phyloP scores from a whole-genome alignment of 2,797 vertebrate genomes.

The Molothrus aeneus region DNA sequence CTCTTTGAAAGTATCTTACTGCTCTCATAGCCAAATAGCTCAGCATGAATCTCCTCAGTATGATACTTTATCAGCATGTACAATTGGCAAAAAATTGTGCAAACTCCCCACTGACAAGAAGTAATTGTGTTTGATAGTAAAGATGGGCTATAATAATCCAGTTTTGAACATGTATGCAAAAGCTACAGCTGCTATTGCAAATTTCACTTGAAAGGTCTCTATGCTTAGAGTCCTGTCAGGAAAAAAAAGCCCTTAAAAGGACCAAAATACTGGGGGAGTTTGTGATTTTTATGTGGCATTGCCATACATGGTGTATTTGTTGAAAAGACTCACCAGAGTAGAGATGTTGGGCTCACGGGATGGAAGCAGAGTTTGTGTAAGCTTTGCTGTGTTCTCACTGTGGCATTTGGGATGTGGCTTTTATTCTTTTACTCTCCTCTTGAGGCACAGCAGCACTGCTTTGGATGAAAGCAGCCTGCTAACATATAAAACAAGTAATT shows the following conservation, averaged over 20 bases:
- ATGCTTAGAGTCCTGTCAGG: background rate
- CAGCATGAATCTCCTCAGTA: background rate
- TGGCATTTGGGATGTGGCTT: background rate
- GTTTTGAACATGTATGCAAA: background rate
- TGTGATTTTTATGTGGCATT: background rate
- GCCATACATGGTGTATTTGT: background rate
- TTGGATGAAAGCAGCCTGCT: constrained; percentile 23
- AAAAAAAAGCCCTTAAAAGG: background rate
- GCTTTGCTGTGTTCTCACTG: background rate
- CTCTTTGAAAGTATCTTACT: background rate
- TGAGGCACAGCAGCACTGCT: background rate
- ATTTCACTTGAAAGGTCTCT: background rate
- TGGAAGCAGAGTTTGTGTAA: background rate
- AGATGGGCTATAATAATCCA: background rate
- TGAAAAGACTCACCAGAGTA: background rate
- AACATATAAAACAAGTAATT: background rate
- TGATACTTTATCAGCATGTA: background rate
- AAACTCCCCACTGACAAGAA: background rate
- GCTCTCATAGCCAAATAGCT: background rate
- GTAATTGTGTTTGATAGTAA: background rate
- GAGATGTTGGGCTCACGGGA: background rate
- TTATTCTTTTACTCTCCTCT: constrained; percentile 23
- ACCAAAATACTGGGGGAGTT: background rate
- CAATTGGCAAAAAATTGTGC: background rate
- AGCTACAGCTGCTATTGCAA: background rate